Conservation (phyloP, 2,797 vertebrate genomes). For the Tokudaia muenninki region DNA sequence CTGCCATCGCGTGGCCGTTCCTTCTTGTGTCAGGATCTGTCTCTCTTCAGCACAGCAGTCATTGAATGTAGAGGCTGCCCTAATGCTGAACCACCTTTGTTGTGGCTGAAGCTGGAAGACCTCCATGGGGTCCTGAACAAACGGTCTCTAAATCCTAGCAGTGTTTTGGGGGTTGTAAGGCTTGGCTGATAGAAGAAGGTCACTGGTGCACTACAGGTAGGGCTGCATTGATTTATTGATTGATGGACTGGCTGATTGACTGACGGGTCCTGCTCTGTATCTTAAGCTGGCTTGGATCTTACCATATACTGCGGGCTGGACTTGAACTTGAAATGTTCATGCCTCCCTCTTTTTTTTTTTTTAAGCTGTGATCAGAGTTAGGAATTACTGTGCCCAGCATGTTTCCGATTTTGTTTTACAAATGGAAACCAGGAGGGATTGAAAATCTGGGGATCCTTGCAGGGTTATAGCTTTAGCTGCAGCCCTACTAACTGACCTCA, state of each 20-base stretch:
- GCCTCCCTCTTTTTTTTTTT: not conserved
- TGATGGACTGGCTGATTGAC: not conserved
- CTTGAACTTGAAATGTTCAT: not conserved
- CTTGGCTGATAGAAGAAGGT: not conserved
- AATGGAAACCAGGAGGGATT: not conserved
- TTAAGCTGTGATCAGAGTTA: not conserved
- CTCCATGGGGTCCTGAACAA: not conserved
- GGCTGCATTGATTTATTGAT: not conserved
- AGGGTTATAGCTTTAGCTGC: not conserved
- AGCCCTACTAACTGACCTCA: not conserved
- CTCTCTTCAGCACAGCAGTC: not conserved
- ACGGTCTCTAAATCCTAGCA: not conserved
- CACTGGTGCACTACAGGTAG: not conserved
- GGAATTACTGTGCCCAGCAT: not conserved
- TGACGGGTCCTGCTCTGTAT: not conserved
- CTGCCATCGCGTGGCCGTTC: rapidly evolving
- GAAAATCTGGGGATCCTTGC: not conserved
- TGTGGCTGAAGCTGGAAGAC: not conserved
- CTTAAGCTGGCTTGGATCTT: not conserved
- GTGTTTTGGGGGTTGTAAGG: too few species aligned
- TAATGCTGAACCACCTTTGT: not conserved
- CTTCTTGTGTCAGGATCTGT: not conserved
- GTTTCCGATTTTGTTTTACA: not conserved
- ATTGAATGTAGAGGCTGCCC: not conserved
- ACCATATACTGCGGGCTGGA: not conserved